Evolutionary conservation across 1,140 invertebrate genomes (phyloP).

Genomic region (Antheraea mylitta): DNA sequence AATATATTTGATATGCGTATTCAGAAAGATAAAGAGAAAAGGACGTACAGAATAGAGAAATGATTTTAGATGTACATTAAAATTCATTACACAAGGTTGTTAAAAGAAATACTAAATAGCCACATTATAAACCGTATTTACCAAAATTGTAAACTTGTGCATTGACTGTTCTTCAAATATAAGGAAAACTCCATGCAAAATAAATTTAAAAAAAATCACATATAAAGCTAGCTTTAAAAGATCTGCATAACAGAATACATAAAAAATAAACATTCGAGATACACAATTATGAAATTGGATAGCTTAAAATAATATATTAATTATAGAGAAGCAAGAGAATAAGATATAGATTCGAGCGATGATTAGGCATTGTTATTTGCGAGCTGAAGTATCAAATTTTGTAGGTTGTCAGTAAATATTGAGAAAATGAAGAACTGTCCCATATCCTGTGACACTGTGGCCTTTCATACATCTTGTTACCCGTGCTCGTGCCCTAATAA

Average conservation of each 20-base stretch:
- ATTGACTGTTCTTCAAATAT: slow-evolving; percentile 21
- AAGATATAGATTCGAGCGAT: slow-evolving; percentile 67
- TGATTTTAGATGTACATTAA: slow-evolving; percentile 8
- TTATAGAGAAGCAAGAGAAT: slow-evolving; percentile 57
- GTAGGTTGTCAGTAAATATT: slow-evolving; percentile 47
- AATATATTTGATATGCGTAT: not conserved
- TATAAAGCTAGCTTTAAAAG: slow-evolving; percentile 30
- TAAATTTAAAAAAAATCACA: slow-evolving; percentile 27
- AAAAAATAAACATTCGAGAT: slow-evolving; percentile 27
- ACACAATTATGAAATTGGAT: slow-evolving; percentile 6
- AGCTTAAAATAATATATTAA: slow-evolving; percentile 31
- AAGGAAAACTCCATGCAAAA: slow-evolving; percentile 31
- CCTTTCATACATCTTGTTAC: slow-evolving; percentile 41
- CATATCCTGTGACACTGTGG: slow-evolving; percentile 40
- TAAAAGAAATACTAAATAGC: not conserved
- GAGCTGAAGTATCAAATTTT: slow-evolving; percentile 52
- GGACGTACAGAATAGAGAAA: not conserved
- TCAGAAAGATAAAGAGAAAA: not conserved
- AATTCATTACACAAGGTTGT: slow-evolving; percentile 33
- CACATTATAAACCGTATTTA: not conserved
- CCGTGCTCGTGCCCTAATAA: slow-evolving; percentile 57
- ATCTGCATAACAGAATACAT: slow-evolving; percentile 31
- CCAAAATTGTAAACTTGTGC: slow-evolving; percentile 28
- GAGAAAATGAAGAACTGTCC: slow-evolving; percentile 37
- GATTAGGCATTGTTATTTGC: slow-evolving; percentile 77